Conservation (phyloP, 1,140 invertebrate genomes). For the Drosophila biarmipes region DNA sequence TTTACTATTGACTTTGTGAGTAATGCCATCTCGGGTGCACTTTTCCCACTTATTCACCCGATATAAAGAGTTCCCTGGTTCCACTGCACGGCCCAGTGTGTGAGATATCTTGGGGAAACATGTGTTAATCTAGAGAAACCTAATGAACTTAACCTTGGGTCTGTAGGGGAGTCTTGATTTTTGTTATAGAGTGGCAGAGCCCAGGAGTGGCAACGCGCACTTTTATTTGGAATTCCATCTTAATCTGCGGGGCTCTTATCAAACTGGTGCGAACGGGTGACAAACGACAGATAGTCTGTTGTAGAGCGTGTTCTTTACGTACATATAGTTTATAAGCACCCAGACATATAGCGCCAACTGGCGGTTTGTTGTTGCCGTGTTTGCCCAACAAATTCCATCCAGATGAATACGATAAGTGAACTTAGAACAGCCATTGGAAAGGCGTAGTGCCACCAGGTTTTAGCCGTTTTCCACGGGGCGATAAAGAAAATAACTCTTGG, state of each 20-base stretch:
- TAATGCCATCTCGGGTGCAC: slow-evolving; percentile 19
- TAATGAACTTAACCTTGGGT: slow-evolving; percentile 44
- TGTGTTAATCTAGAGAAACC: slow-evolving; percentile 43
- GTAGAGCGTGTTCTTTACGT: slow-evolving; percentile 33
- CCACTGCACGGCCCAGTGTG: not conserved
- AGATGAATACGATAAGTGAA: slow-evolving; percentile 47
- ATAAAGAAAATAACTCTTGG: slow-evolving; percentile 7
- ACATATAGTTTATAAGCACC: slow-evolving; percentile 9
- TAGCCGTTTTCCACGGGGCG: slow-evolving; percentile 1
- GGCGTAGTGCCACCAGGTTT: not conserved
- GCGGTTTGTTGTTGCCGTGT: slow-evolving; percentile 14
- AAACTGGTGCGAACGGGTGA: slow-evolving; percentile 22
- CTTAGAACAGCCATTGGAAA: slow-evolving; percentile 16
- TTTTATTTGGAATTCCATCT: slow-evolving; percentile 42
- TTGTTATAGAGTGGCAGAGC: slow-evolving; percentile 14
- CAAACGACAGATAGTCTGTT: slow-evolving; percentile 48
- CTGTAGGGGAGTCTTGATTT: slow-evolving; percentile 42
- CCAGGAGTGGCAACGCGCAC: slow-evolving; percentile 24
- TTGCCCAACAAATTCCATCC: slow-evolving; percentile 44
- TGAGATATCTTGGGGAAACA: slow-evolving; percentile 14
- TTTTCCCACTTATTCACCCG: slow-evolving; percentile 8
- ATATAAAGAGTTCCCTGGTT: not conserved
- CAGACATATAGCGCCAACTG: slow-evolving; percentile 9
- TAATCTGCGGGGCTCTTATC: slow-evolving; percentile 41
- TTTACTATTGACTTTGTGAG: slow-evolving; percentile 20